Evolutionary conservation across 2,113 vertebrate species (phyloP), one percentile per base, ranked within the genome.

Genomic region (Geothlypis trichas): DNA sequence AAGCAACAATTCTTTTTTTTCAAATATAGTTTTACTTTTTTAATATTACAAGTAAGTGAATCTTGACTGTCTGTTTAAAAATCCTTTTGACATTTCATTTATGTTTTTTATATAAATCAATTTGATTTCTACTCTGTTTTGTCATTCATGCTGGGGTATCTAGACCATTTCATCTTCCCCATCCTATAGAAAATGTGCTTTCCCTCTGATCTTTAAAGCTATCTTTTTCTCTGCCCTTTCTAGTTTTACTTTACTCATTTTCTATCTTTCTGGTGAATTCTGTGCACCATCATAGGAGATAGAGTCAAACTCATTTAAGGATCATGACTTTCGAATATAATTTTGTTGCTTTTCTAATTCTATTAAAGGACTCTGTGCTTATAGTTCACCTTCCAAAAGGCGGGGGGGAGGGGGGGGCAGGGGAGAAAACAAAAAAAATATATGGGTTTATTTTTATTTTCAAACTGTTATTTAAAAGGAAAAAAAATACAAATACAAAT

Each of bases 341-440:
- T 91, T 93, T 79, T 83, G 11, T 82, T 41, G 37, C n/a, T n/a
- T 79, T 89, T 81, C 72, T 57, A 84, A 72, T 89, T 94, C 23
- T 76, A 1, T 65, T 69, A 79, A 76, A 75, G 31, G 24, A 58
- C 31, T 47, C 49, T 49, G 1, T 47, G 39, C 9, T 93, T 31
- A 71, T 5, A 57, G 24, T 35, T 91, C 49, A 65, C 28, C 28
- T 87, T 85, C 17, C 27, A 76, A 66, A 83, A 42, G 9, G 8
- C 2, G 7, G 18, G 39, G 4, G 3, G 10, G 18, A n/a, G 7
- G 3, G 39, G 39, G 39, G 39, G 39, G 39, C 11, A 41, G 37
- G 37, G 9, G 9, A 3, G 46, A 13, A 3, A 51, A 21, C 0
- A 76, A 28, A 55, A 79, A 54, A 54, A 68, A 22, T 0, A 26